Base-by-base conservation (phyloP, 2,113 vertebrate genomes). In the Sterna hirundo region DNA sequence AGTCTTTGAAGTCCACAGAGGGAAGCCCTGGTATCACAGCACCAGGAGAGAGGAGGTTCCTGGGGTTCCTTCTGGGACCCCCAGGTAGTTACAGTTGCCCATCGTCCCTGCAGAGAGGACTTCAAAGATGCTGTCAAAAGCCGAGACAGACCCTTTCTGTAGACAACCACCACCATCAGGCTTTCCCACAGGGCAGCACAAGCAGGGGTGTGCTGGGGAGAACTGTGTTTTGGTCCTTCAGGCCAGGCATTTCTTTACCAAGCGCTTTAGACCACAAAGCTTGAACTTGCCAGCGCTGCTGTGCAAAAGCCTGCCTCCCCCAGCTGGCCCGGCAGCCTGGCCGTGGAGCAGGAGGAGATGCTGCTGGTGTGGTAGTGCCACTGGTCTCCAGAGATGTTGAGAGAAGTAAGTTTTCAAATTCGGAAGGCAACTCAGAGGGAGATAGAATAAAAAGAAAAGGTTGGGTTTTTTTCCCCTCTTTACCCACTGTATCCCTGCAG, bases 311-410 rank as follows among this genome's bases (percentile, higher is more conserved):
- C 65, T 46, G 46, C 29, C 29, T 72, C 15, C 51, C 32, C 0
- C 2, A 16, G 40, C 21, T 66, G 55, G 75, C 29, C 77, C 76
- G 77, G 25, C 13, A 55, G 62, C 80, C 81, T 15, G 27, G 42
- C 29, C 29, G 14, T 4, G 5, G 52, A 77, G 64, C 42, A 44
- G 34, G 36, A 57, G 47, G 36, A 87, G 52, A 58, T 76, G n/a
- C 17, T 3, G 5, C 26, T 77, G 8, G 11, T 62, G 15, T 44
- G 36, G 36, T n/a, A 71, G 12, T 26, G 57, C 55, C 1, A 0
- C 40, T 38, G 5, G 7, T 61, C 10, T 90, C 40, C 29, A 5
- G 15, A 83, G 11, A 6, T 38, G 32, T 1, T 47, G 62, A 57
- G 18, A 71, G 46, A 88, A 68, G 49, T 6, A 17, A 70, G 25